Base-by-base conservation (phyloP, 1,140 invertebrate species). In the Odontomachus brunneus region DNA sequence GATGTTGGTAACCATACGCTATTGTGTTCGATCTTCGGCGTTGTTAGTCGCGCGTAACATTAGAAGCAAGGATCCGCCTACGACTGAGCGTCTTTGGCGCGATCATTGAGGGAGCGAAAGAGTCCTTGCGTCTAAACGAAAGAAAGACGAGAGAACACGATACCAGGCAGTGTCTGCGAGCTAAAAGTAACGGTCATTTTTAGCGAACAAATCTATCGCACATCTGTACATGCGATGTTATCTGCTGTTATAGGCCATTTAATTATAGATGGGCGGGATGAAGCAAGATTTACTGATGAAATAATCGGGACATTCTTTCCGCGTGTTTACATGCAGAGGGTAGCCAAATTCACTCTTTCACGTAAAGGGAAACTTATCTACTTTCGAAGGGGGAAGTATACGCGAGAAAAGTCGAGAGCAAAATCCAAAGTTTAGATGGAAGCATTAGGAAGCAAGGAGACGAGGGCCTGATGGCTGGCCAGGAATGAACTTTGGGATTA, bases 1-100 rank as follows among this genome's bases (percentile, higher is more conserved):
- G 92, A 93, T 93, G 92, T 89, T 90, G 78, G 92, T 91, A 93
- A 91, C 90, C 83, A 84, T 91, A 92, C 81, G 86, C 90, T 69
- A 91, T 91, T 92, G 89, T 92, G 73, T 72, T 71, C 71, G 67
- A 90, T 89, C 80, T 84, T 90, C 76, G 63, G 75, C 84, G 78
- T 86, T 86, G 82, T 87, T 87, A 66, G 65, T 38, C 84, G 63
- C 38, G 59, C 78, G 90, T 91, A 92, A 93, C 85, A 72, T 85
- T 90, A 91, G 89, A 88, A 90, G 82, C 19, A 17, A 74, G 80
- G 90, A 88, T 89, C 88, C 92, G 91, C 92, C 92, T 89, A 91
- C 92, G 88, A 90, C 69, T 84, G 84, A 91, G 85, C 87, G 85
- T 89, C 88, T 87, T 59, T 82, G 63, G 44, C 44, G 0, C 33